Evolutionary conservation across 2,797 vertebrate genomes (phyloP).

Genomic region (Eulemur mongoz): DNA sequence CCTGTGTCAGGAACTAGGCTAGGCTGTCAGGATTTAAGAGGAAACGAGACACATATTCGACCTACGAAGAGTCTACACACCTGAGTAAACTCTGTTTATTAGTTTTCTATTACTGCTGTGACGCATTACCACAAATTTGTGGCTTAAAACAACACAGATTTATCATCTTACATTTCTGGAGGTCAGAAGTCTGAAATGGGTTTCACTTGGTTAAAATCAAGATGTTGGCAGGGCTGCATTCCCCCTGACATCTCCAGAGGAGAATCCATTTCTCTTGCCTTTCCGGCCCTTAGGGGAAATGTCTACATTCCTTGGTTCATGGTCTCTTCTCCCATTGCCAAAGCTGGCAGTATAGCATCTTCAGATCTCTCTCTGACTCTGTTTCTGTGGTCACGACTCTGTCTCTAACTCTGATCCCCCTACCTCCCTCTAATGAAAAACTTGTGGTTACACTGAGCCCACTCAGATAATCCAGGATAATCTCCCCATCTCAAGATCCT

Average conservation of each 20-base stretch:
- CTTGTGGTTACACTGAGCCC: not conserved
- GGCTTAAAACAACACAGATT: not conserved
- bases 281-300: not conserved
- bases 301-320: not conserved
- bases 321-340: not conserved
- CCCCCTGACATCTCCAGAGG: not conserved
- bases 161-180: not conserved
- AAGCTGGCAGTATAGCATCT: not conserved
- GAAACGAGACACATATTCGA: not conserved
- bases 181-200: not conserved
- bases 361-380: not conserved
- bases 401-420: not conserved
- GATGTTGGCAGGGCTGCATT: not conserved
- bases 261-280: not conserved
- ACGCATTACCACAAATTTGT: not conserved
- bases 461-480: not conserved
- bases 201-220: not conserved
- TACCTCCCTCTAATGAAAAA: not conserved
- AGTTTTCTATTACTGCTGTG: not conserved
- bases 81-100: not conserved
- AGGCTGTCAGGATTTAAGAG: not conserved
- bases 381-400: not conserved
- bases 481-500: not conserved
- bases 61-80: not conserved
- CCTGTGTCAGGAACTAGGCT: not conserved